Evolutionary conservation across 30 jellyfish, hydroid and myxozoan species (phyloP).

Genomic region (Hydractinia symbiolongicarpus): DNA sequence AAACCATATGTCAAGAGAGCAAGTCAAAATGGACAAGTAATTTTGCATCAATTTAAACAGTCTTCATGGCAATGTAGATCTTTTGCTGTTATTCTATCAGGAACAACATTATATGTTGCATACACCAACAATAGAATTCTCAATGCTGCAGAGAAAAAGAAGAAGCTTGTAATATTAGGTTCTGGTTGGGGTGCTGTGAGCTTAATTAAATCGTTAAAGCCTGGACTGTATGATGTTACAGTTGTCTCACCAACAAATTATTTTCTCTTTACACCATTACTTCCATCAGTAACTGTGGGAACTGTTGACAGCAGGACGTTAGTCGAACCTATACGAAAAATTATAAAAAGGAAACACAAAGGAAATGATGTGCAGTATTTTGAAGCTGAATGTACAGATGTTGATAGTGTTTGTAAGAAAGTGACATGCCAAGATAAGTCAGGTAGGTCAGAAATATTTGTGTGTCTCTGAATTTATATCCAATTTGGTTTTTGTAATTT

Average conservation of each 20-base stretch:
- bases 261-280: slow-evolving; percentile 73
- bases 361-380: slow-evolving; percentile 18
- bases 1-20: no score
- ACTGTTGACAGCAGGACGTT: slow-evolving; percentile 74
- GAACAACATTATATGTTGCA: no score
- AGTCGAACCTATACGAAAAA: slow-evolving; percentile 69
- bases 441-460: slow-evolving; percentile 18
- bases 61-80: no score
- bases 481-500: no score
- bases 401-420: slow-evolving; percentile 48
- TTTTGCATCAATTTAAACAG: no score
- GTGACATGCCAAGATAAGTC: slow-evolving; percentile 51
- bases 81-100: no score
- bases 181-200: slow-evolving; percentile 95
- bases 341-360: slow-evolving; percentile 38
- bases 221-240: slow-evolving; percentile 52
- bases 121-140: no score
- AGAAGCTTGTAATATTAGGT: slow-evolving; percentile 61
- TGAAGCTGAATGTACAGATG: slow-evolving; percentile 77
- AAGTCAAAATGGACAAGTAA: no score
- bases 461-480: no score
- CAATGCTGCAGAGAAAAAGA: not conserved
- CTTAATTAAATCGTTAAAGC: slow-evolving; percentile 49
- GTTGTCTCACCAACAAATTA: slow-evolving; percentile 81
- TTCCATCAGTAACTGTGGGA: slow-evolving; percentile 83